Base-by-base conservation (phyloP, 2,888 invertebrate species). In the Stenoptilia bipunctidactyla region DNA sequence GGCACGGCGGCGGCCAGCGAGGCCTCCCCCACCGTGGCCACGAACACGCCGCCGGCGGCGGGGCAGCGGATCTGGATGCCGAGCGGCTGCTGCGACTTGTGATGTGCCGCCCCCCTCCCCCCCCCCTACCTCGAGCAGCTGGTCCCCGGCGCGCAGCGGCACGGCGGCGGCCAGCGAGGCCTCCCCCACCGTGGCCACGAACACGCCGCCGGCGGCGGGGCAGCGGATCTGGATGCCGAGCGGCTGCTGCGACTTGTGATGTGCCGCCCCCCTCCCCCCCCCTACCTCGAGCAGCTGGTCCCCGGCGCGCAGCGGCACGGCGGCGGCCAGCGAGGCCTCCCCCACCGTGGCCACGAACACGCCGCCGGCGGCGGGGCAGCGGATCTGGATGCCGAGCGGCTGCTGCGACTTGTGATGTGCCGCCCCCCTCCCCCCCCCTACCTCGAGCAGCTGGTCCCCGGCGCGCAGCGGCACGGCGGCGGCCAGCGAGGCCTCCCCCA, bases 321-420 rank as follows among this genome's bases (percentile, higher is more conserved):
- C 92, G 53, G 94, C 93, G 13, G 98, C 98, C 45, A 97, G 86
- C 58, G 96, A 97, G 67, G 96, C 93, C 53, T 96, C 95, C 56
- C 91, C 92, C 5, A 98, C 97, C 1, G 94, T 93, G 0, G 97
- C 96, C 0, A 98, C 97, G 76, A 97, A 98, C 14, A 98, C 96
- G 1, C 97, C 98, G 0, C 97, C 97, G 61, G 91, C 92, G 9
- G 93, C 91, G 14, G 93, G 89, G 56, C 94, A 94, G 50, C 92
- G 91, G 49, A 98, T 97, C 62, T 96, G 94, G 50, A 98, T 97
- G 8, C 97, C 98, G 34, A 98, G 85, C 25, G 96, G 95, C 61
- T 97, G 96, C 49, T 93, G 94, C 52, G 94, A 93, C 70, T 97
- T 97, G 63, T 97, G n/a, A n/a, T n/a, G n/a, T n/a, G n/a, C n/a